phyloP scores from a whole-genome alignment of 37 sponge, comb jelly and placozoan species.

The Theonella swinhoei region DNA sequence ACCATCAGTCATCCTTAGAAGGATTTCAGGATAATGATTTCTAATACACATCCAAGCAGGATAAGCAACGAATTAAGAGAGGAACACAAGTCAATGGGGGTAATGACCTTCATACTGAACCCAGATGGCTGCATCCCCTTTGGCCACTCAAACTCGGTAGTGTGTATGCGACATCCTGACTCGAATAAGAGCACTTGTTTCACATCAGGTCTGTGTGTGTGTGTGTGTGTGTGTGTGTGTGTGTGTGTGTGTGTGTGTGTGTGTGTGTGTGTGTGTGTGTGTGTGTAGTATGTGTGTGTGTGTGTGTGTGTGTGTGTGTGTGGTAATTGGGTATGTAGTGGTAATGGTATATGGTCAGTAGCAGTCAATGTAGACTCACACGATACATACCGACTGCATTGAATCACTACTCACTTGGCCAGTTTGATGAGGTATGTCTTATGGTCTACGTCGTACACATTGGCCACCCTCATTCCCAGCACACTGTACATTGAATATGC shows the following conservation, averaged over 20 bases:
- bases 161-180: slow-evolving; percentile 93
- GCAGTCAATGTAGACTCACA: too few relatives aligned
- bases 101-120: slow-evolving; percentile 90
- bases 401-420: slow-evolving; percentile 67
- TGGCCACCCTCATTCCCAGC: slow-evolving; percentile 85
- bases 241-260: slow-evolving; percentile 4
- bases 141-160: slow-evolving; percentile 97
- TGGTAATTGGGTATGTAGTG: too few relatives aligned
- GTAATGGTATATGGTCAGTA: too few relatives aligned
- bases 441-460: slow-evolving; percentile 96
- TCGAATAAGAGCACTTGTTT: slow-evolving; percentile 87
- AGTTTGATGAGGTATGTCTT: slow-evolving; percentile 96
- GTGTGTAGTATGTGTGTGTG: too few relatives aligned
- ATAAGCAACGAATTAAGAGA: neutral
- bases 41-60: neutral
- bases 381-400: neutral
- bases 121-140: slow-evolving; percentile 94
- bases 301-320: too few relatives aligned
- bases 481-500: too few relatives aligned
- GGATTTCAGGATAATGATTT: neutral
- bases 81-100: neutral
- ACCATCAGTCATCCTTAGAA: too few relatives aligned
- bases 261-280: too few relatives aligned
- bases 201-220: slow-evolving; percentile 80
- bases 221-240: slow-evolving; percentile 7